A percentile compares a stretch with the other conserved stretches of the same genome.
These are phyloP conservation scores for Diadromus collaris DNA, from an alignment of 2,888 invertebrate species.

Conservation along the genomic window DNA sequence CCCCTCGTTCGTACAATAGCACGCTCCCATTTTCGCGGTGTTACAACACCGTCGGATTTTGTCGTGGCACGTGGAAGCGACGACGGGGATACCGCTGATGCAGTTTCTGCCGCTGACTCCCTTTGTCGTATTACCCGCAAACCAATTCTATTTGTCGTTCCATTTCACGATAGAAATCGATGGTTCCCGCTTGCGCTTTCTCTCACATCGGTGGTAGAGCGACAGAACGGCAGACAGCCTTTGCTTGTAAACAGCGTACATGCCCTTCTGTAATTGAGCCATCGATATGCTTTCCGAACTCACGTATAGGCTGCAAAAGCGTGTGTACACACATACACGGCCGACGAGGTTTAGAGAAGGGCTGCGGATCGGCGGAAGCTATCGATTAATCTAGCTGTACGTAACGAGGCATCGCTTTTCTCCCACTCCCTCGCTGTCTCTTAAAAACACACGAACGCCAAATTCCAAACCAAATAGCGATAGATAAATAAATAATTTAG, in stretches of 20 bases:
- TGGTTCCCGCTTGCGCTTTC: not conserved
- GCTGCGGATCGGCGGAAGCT: not conserved
- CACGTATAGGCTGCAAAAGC: not conserved
- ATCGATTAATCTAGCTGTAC: slow-evolving; percentile 44
- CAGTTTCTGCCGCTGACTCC: not conserved
- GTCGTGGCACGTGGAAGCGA: not conserved
- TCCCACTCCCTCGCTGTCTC: not conserved
- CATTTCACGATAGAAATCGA: slow-evolving; percentile 15
- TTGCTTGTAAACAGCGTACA: no score
- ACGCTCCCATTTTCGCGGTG: slow-evolving; percentile 7
- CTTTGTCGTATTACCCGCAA: slow-evolving; percentile 28
- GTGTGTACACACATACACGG: not conserved
- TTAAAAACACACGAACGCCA: not conserved
- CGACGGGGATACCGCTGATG: not conserved
- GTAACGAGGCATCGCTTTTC: slow-evolving; percentile 33
- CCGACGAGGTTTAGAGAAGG: not conserved
- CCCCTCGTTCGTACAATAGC: not conserved
- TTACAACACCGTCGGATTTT: slow-evolving; percentile 16
- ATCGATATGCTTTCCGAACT: not conserved
- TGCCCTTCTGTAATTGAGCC: no score
- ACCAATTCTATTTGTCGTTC: slow-evolving; percentile 37
- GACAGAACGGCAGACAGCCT: no score
- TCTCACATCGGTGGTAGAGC: not conserved
- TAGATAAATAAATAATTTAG: no score
- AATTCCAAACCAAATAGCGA: slow-evolving; percentile 30